These are phyloP conservation scores for Myotis findleyi DNA, from an alignment of 2,797 vertebrate species.

Conservation along the genomic window DNA sequence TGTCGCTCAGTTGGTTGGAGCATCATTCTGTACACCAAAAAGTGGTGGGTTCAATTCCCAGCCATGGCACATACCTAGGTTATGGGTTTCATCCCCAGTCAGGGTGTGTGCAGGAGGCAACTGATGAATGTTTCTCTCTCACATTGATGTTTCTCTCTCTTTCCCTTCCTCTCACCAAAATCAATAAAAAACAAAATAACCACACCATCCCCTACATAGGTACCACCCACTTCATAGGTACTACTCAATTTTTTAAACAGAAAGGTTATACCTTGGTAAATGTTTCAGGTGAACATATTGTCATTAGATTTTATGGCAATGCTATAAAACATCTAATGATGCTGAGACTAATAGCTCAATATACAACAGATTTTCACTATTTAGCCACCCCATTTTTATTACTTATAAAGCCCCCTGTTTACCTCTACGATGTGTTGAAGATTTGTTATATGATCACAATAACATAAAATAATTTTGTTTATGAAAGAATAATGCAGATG, in stretches of 20 bases:
- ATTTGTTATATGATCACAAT: background rate
- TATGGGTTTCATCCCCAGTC: background rate
- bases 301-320: background rate
- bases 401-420: background rate
- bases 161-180: background rate
- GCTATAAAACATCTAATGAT: background rate
- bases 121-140: background rate
- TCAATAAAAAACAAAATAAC: background rate
- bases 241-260: background rate
- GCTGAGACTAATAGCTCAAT: background rate
- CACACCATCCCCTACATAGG: background rate
- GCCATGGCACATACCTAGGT: background rate
- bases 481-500: conserved; percentile 8
- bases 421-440: background rate
- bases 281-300: background rate
- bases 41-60: background rate
- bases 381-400: background rate
- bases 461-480: background rate
- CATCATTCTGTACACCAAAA: background rate
- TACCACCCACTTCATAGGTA: background rate
- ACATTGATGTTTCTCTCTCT: background rate
- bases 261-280: background rate
- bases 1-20: background rate
- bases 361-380: background rate
- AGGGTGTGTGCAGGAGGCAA: background rate